Evolutionary conservation across 2,888 invertebrate species (phyloP).

Genomic region (Hypomecis punctinalis): DNA sequence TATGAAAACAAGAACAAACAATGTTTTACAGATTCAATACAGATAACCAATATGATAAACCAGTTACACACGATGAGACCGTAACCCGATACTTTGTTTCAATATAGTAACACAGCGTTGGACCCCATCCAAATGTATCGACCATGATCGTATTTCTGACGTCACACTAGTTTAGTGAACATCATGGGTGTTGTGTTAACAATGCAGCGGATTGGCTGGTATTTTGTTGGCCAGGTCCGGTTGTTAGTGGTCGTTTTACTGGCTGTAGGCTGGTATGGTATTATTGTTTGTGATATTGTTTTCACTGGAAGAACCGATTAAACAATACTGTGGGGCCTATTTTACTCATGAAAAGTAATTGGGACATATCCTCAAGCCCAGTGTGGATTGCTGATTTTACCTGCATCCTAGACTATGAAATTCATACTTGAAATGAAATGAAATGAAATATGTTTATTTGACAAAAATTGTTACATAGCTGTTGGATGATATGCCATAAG

Average conservation of each 20-base stretch:
- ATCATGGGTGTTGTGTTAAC: slow-evolving; percentile 30
- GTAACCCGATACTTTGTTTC: slow-evolving; percentile 24
- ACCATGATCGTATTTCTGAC: slow-evolving; percentile 35
- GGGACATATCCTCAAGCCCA: no score
- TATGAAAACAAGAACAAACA: no score
- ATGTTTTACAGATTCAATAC: no score
- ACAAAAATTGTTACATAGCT: no score
- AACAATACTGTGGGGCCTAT: no score
- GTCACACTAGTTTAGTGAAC: slow-evolving; percentile 16
- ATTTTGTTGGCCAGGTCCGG: slow-evolving; percentile 21
- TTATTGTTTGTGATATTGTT: slow-evolving; percentile 9
- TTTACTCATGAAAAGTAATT: no score
- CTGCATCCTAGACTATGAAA: no score
- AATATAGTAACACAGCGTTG: slow-evolving; percentile 32
- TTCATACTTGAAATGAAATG: no score
- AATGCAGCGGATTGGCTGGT: slow-evolving; percentile 8
- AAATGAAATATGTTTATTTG: no score
- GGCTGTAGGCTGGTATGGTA: neutral
- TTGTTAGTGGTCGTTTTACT: slow-evolving; percentile 11
- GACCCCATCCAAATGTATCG: slow-evolving; percentile 37
- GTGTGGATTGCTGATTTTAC: no score
- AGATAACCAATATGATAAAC: neutral
- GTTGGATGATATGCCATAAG: no score
- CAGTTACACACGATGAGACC: neutral
- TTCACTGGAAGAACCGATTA: no score